phyloP scores from a whole-genome alignment of 2,888 invertebrate species.

The Camptogramma bilineatum region DNA sequence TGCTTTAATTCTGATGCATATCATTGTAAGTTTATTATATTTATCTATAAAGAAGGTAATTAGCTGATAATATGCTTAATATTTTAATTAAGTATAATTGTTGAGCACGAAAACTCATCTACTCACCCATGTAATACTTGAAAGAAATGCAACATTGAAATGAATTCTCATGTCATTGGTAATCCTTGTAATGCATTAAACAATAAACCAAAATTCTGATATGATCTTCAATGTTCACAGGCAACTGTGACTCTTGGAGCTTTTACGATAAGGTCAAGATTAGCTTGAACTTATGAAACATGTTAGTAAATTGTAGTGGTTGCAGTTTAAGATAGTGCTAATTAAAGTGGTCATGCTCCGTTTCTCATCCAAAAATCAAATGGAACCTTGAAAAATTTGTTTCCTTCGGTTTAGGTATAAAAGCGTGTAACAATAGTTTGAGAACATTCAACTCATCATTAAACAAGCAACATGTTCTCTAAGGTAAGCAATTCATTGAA shows the following conservation, averaged over 20 bases:
- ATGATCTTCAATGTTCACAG: constrained; percentile 29
- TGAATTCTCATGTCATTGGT: constrained; percentile 45
- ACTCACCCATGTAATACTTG: constrained; percentile 17
- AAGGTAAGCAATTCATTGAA: constrained; percentile 56
- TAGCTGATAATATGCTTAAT: background rate
- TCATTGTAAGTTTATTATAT: too few relatives aligned
- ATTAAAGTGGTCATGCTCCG: constrained; percentile 69
- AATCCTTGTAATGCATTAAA: constrained; percentile 47
- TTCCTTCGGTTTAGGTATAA: constrained; percentile 68
- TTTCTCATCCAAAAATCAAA: constrained; percentile 63
- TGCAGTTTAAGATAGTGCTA: constrained; percentile 55
- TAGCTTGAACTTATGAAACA: constrained; percentile 34
- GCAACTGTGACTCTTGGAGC: constrained; percentile 11
- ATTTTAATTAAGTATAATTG: background rate
- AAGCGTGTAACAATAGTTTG: constrained; percentile 63
- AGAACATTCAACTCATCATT: constrained; percentile 64
- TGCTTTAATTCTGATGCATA: too few relatives aligned
- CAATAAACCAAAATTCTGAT: constrained; percentile 40
- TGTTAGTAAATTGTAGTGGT: constrained; percentile 47
- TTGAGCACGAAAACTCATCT: background rate
- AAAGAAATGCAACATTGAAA: constrained; percentile 27
- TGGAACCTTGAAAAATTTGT: constrained; percentile 64
- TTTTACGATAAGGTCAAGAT: constrained; percentile 31
- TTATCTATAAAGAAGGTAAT: too few relatives aligned
- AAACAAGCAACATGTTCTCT: constrained; percentile 67